Evolutionary conservation across 1,140 invertebrate genomes (phyloP), one percentile per base, ranked within the genome.

Genomic region (Hetaerina americana): DNA sequence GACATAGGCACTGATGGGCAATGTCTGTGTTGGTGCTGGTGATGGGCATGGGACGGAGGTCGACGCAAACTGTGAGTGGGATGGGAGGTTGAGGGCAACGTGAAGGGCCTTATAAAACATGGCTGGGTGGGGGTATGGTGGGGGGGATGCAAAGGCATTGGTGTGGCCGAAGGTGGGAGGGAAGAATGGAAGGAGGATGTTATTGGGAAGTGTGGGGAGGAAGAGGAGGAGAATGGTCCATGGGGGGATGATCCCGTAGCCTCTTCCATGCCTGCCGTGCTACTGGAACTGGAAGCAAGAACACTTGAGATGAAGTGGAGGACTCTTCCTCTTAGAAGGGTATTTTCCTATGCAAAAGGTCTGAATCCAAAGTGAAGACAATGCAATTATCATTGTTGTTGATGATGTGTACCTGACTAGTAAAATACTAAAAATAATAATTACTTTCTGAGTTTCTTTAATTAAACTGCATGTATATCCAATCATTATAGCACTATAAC

Each of bases 11-110:
- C 68, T 25, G 68, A 69, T 8, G 68, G 68, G 26, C 68, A 69
- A 26, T 69, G 68, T 27, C 68, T 12, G 40, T 57, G 40, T n/a
- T 57, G 40, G 22, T 57, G 22, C 26, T 77, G 76, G 75, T 78
- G 77, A 40, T 78, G 77, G 27, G 75, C 69, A 29, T 66, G 77
- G 24, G 77, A 71, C 31, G 81, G 80, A 57, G 82, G 79, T 81
- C 1, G 83, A 82, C 66, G 84, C 83, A 73, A 82, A 84, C 72
- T 83, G 82, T 66, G 82, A 83, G 71, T 83, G 79, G 66, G 82
- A 82, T n/a, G 83, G 82, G 71, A 77, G 77, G 75, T 81, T 81
- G 29, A 81, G 72, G 57, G 79, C 80, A 40, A 77, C 79, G 66
- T 82, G 80, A 29, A 82, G 73, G 40, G 79, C 81, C 26, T 79